Evolutionary conservation across 2,888 invertebrate species (phyloP), one percentile per base, ranked within the genome.

Genomic region (Amphipyra berbera): DNA sequence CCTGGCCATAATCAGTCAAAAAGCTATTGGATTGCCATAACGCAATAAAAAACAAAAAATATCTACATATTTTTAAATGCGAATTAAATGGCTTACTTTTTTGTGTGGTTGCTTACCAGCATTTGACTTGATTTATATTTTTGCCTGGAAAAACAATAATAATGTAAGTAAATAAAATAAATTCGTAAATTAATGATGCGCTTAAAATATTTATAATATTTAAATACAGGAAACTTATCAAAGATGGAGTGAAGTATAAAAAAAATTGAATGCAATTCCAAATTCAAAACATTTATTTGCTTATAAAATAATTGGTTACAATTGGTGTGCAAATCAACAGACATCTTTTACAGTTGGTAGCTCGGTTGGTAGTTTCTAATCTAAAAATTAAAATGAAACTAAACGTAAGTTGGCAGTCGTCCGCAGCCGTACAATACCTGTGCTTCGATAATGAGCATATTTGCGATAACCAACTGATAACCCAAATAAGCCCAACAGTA

Each of bases 391-490:
- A 53, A 33, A 41, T 8, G 15, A 10, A 15, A 64, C 44, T 48
- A 15, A 49, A 68, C 15, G 42, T 42, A 50, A 21, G 40, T 38
- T n/a, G 9, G 49, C 12, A 27, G 37, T 44, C 21, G 21, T 6
- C 13, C 42, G 45, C 38, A 38, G 14, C 41, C 12, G 10, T 42
- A 40, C 9, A 27, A 37, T 46, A 67, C 58, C 37, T 65, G 44
- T 47, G 21, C 13, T 30, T 38, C 48, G 63, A 61, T 78, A 75
- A 48, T 60, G 12, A 66, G 33, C 27, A 13, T 37, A 33, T 53
- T 55, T 10, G 40, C 61, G 75, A 77, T 77, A 72, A 73, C 59
- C n/a, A 1, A 42, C 30, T 44, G 78, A 78, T 77, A 77, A 77
- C 77, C 77, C 47, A 73, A 63, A 73, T 77, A 74, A 44, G 21